phyloP scores from a whole-genome alignment of 2,797 vertebrate species.

The Halcyon smyrnensis region DNA sequence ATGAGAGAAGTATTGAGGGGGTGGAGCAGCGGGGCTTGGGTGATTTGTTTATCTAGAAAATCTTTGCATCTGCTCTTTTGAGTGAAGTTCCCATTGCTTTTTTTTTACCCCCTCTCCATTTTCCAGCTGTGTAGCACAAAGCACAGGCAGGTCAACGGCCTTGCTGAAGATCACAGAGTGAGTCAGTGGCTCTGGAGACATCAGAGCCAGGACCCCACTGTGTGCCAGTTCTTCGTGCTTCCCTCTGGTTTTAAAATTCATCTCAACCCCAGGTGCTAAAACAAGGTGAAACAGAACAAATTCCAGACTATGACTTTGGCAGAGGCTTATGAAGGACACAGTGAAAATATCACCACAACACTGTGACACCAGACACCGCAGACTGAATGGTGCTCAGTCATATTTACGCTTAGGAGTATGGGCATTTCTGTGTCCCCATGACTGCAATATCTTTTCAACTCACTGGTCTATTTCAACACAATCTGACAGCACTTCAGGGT shows the following conservation, averaged over 20 bases:
- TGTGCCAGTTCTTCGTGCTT: conserved; percentile 69
- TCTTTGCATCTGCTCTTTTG: conserved; percentile 68
- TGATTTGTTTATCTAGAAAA: conserved; percentile 66
- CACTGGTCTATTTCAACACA: neutral
- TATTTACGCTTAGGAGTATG: neutral
- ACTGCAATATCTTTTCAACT: neutral
- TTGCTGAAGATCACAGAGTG: conserved; percentile 59
- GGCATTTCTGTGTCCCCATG: neutral
- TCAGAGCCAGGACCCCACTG: conserved; percentile 62
- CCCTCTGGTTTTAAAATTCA: conserved; percentile 60
- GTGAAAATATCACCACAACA: conserved; percentile 28
- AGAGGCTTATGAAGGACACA: conserved; percentile 15
- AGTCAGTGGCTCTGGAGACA: conserved; percentile 70
- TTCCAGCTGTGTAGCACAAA: conserved; percentile 73
- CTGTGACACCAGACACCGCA: neutral
- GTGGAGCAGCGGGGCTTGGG: neutral
- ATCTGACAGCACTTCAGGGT: neutral
- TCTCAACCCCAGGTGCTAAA: conserved; percentile 71
- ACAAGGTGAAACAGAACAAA: conserved; percentile 47
- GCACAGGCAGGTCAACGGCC: conserved; percentile 54
- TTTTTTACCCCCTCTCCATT: neutral
- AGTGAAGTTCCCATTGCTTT: conserved; percentile 22
- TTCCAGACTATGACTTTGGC: conserved; percentile 35
- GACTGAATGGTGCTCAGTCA: neutral
- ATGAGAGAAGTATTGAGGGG: neutral